A percentile compares a stretch with the other conserved stretches of the same genome.
phyloP scores from a whole-genome alignment of 2,888 invertebrate species.

The Schizaphis graminum region DNA sequence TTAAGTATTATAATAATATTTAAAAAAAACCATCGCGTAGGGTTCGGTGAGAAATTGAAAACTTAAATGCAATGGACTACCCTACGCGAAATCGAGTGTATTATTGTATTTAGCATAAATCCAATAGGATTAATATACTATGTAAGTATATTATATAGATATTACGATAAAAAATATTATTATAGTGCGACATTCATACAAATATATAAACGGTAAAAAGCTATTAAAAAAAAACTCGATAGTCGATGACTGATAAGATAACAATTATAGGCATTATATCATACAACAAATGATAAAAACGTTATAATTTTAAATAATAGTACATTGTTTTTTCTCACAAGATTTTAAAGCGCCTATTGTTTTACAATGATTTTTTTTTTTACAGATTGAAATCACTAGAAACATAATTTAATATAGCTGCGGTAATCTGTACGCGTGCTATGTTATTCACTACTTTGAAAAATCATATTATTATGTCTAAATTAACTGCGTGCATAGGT shows the following conservation, averaged over 20 bases:
- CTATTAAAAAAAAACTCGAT: background rate
- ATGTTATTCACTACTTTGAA: background rate
- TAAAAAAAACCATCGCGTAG: background rate
- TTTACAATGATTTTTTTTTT: background rate
- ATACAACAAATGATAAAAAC: background rate
- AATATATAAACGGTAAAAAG: background rate
- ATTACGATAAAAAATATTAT: background rate
- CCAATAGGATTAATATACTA: background rate
- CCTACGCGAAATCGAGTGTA: background rate
- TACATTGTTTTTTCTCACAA: background rate
- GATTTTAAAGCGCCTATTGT: background rate
- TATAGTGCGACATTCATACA: background rate
- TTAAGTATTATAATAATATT: background rate
- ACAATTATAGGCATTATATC: background rate
- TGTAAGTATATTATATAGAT: background rate
- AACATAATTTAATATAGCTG: background rate
- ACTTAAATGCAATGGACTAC: background rate
- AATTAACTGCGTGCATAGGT: background rate
- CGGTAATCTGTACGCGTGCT: background rate
- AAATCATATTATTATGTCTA: background rate
- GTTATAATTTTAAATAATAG: background rate
- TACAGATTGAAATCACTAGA: background rate
- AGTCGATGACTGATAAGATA: background rate
- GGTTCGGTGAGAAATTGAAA: background rate
- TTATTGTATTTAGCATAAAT: background rate